These are phyloP conservation scores for Lophius piscatorius DNA, from an alignment of 2,113 vertebrate species.

Conservation along the genomic window DNA sequence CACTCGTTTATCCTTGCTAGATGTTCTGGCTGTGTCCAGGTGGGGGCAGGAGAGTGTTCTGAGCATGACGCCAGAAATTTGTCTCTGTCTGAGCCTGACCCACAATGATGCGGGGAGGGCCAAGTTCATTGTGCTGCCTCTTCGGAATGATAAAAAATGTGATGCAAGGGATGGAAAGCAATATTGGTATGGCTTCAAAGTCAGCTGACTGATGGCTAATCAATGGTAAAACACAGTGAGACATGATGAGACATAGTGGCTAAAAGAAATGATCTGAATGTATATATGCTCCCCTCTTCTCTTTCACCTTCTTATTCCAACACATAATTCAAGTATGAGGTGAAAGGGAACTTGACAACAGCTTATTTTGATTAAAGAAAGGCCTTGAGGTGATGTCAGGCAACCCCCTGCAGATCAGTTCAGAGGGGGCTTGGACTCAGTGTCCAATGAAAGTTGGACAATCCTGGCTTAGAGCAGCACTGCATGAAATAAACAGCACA, in stretches of 20 bases:
- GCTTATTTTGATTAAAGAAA: conserved; percentile 24
- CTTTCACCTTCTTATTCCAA: background rate
- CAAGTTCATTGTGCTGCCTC: conserved; percentile 40
- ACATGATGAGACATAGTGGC: background rate
- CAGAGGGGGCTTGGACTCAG: background rate
- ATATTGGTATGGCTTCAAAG: background rate
- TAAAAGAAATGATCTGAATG: too few relatives aligned
- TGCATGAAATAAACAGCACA: conserved; percentile 27
- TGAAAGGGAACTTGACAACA: conserved; percentile 6
- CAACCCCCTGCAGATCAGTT: conserved; percentile 1
- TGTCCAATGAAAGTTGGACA: conserved; percentile 15
- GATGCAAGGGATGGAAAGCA: conserved; percentile 5
- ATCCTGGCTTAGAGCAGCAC: conserved; percentile 5
- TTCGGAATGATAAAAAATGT: conserved; percentile 11
- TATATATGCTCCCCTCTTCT: background rate
- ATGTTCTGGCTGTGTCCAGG: conserved; percentile 62
- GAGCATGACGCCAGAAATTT: conserved; percentile 49
- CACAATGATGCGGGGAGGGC: conserved; percentile 48
- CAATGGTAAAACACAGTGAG: too few relatives aligned
- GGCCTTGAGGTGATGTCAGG: conserved; percentile 18
- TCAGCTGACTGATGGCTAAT: too few relatives aligned
- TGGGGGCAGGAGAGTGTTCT: conserved; percentile 74
- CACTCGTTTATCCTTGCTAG: conserved; percentile 1
- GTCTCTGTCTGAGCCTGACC: conserved; percentile 51
- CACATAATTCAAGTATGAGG: conserved; percentile 19